A percentile compares a stretch with the other conserved stretches of the same genome.
Evolutionary conservation across 1,140 invertebrate species (phyloP).

Genomic region (Cyrtorhinus lividipennis): DNA sequence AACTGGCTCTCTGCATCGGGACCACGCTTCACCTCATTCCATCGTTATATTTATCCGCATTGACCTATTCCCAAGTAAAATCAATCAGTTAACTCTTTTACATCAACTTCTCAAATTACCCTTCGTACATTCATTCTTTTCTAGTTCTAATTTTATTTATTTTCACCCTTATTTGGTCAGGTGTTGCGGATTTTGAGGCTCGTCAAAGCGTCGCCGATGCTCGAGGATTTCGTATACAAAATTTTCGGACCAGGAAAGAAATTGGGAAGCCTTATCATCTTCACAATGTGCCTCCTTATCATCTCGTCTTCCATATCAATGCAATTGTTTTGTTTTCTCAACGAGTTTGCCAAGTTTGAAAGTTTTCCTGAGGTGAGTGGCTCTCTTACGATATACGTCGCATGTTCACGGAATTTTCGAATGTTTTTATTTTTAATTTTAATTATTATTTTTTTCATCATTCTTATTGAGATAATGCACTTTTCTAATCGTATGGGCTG

Average conservation of each 20-base stretch:
- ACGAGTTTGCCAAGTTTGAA: conserved; percentile 93
- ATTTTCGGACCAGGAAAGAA: conserved; percentile 99
- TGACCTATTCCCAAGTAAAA: conserved; percentile 93
- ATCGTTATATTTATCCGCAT: conserved; percentile 73
- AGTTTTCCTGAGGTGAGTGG: conserved; percentile 90
- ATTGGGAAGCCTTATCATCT: conserved; percentile 93
- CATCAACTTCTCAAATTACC: no score
- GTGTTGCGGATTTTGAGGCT: conserved; percentile 86
- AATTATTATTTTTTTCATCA: no score
- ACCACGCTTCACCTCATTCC: conserved; percentile 91
- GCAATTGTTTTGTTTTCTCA: conserved; percentile 94
- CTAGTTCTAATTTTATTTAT: conserved; percentile 20
- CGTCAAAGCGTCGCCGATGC: conserved; percentile 95
- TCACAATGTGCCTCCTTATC: conserved; percentile 96
- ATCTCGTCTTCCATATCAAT: conserved; percentile 98
- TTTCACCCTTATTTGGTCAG: no score
- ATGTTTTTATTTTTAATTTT: no score
- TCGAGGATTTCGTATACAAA: conserved; percentile 99
- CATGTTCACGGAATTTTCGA: no score
- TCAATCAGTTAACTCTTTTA: no score
- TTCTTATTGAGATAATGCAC: no score
- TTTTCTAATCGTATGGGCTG: no score
- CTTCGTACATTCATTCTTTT: no score
- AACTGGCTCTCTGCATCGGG: conserved; percentile 84
- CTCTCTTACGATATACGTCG: no score